Evolutionary conservation across 2,113 vertebrate genomes (phyloP), one percentile per base, ranked within the genome.

Genomic region (Platycercus adscitus): DNA sequence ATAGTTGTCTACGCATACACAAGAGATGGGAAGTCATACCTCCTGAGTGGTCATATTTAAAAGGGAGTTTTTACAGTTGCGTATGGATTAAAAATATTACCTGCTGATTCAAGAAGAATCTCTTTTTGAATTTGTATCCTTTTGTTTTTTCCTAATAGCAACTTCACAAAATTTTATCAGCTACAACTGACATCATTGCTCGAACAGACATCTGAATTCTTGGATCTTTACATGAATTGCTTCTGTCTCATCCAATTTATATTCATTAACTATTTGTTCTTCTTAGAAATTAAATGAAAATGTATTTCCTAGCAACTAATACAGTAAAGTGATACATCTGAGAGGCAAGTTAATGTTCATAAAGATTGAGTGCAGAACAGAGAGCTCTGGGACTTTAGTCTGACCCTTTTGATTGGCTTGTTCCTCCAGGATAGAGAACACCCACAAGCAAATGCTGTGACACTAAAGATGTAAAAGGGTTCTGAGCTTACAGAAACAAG

Each of bases 151-250:
- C 29, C 25, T 87, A 79, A 82, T 47, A 72, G 44, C 28, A 81
- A n/a, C 4, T 79, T 64, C 47, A 56, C 26, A 87, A 91, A 91
- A 73, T 41, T 7, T 70, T 85, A 53, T 53, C 53, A 50, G n/a
- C 49, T 85, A 61, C 46, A 89, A 21, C 25, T 24, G 66, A 53
- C 9, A 58, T 80, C n/a, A 24, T 73, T 92, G 21, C 33, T 93
- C 17, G 43, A 82, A 69, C 13, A 92, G 61, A 61, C n/a, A 46
- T 78, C 50, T 81, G 43, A 90, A 86, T 87, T 90, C 43, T 81
- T 89, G 50, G 20, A 60, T 50, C 25, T 82, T 95, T 93, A 65
- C 81, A 56, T 82, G 61, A 80, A 93, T 88, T 95, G 41, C 41
- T 69, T 89, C 39, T 85, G 37, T 66, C 75, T 91, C 37, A 80